phyloP scores from a whole-genome alignment of 2,797 vertebrate genomes.

The Pangasius djambal region DNA sequence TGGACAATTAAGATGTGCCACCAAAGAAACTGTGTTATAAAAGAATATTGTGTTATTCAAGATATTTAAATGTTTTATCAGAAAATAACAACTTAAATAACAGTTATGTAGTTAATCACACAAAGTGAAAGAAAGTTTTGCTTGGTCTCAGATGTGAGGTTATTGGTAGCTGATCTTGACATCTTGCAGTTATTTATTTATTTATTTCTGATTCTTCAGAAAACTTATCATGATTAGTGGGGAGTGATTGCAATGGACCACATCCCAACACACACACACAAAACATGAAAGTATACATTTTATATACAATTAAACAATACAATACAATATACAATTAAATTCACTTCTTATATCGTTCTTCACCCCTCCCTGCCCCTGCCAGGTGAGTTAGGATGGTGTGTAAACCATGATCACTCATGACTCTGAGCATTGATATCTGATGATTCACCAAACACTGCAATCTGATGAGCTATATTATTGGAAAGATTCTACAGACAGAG shows the following conservation, averaged over 20 bases:
- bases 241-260: neutral
- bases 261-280: neutral
- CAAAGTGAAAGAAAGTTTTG: neutral
- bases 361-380: neutral
- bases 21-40: neutral
- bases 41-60: neutral
- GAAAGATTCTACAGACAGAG: neutral
- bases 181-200: neutral
- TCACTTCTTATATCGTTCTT: neutral
- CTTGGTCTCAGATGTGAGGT: neutral
- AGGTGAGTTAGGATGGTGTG: neutral
- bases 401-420: neutral
- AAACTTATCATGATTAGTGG: neutral
- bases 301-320: neutral
- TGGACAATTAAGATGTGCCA: neutral
- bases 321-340: neutral
- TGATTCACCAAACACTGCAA: neutral
- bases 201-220: neutral
- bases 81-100: no score
- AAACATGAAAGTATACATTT: no score
- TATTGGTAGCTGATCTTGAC: neutral
- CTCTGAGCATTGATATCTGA: neutral
- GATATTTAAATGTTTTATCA: no score
- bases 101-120: neutral
- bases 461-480: neutral